Base-by-base conservation (phyloP, 2,888 invertebrate species). In the Zeuzera pyrina region DNA sequence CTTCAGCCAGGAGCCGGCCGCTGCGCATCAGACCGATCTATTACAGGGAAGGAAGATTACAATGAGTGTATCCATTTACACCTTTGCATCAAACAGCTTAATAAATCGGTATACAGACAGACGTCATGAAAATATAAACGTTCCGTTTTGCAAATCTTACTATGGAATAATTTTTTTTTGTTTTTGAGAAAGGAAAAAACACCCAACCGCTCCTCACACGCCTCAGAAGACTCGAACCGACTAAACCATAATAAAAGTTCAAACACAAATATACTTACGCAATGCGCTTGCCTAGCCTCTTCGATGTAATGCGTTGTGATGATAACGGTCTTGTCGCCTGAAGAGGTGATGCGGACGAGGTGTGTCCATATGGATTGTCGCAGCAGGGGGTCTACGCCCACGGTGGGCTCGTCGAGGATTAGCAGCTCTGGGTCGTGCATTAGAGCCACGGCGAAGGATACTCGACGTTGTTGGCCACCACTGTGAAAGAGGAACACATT, bases 11-110 rank as follows among this genome's bases (percentile, higher is more conserved):
- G 29, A 97, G 85, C 33, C 92, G 87, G 0, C 97, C 97, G 60
- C 92, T 94, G 42, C 97, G 86, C 97, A 97, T 97, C 47, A 97
- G 79, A 38, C 97, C 97, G 64, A 97, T 97, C 95, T 95, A 70
- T 22, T n/a, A 5, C 5, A 8, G 1, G 52, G 46, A 28, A 30
- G 15, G 36, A 56, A 49, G 6, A 15, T 21, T 11, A 33, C 27
- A 36, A 24, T 32, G 19, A 8, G 19, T 8, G 5, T 23, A 12
- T 12, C 24, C 12, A 33, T 28, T 34, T 24, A 11, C 5, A 19
- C n/a, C n/a, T n/a, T n/a, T n/a, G n/a, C n/a, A n/a, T n/a, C n/a
- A n/a, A n/a, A n/a, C n/a, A n/a, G n/a, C n/a, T n/a, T n/a, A n/a
- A n/a, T n/a, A n/a, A n/a, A n/a, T n/a, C n/a, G n/a, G n/a, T n/a